A percentile compares a stretch with the other conserved stretches of the same genome.
Conservation (phyloP, 2,797 vertebrate genomes). For the Anolis apletophallus region DNA sequence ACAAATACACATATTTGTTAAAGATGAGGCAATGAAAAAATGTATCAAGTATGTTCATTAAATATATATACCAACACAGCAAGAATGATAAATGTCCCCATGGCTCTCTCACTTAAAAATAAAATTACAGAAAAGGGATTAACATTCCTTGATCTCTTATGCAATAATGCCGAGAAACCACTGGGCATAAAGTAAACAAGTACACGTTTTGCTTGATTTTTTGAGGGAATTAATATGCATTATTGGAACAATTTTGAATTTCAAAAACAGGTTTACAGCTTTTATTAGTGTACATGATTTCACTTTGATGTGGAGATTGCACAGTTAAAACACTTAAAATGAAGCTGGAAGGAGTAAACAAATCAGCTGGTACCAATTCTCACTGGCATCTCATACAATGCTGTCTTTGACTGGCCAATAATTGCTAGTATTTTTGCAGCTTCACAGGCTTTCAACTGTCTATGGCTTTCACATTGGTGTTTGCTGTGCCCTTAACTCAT, state of each 20-base stretch:
- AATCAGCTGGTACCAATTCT: not conserved
- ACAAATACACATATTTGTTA: not conserved
- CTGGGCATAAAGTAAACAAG: slow-evolving; percentile 1
- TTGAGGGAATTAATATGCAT: not conserved
- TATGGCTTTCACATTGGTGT: not conserved
- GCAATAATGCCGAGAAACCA: not conserved
- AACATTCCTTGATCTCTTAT: not conserved
- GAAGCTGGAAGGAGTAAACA: not conserved
- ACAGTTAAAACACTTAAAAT: not conserved
- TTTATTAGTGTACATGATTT: not conserved
- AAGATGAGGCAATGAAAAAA: not conserved
- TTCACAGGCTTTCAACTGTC: not conserved
- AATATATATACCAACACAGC: not conserved
- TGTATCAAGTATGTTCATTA: not conserved
- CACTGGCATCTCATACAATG: not conserved
- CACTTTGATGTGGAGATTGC: not conserved
- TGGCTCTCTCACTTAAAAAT: not conserved
- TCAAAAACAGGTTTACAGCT: not conserved
- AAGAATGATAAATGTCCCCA: not conserved
- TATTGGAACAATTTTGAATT: not conserved
- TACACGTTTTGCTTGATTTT: not conserved
- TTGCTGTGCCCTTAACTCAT: not conserved
- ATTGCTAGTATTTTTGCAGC: not conserved
- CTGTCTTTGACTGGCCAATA: not conserved
- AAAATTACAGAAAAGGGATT: not conserved